Conservation (phyloP, 2,888 invertebrate species). For the Acheta domesticus region DNA sequence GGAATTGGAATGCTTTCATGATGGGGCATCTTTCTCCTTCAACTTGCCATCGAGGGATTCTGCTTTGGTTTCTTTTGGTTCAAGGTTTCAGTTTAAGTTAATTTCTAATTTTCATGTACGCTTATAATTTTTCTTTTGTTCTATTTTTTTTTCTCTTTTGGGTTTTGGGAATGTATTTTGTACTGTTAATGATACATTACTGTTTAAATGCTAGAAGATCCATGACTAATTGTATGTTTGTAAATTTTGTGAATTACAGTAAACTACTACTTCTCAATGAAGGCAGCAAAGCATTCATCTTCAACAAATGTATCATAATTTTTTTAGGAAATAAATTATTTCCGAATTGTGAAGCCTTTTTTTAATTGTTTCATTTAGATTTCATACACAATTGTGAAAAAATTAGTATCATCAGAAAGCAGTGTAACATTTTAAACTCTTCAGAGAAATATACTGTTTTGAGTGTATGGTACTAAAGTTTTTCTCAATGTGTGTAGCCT, state of each 20-base stretch:
- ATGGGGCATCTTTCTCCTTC: not conserved
- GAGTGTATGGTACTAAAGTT: too few species aligned
- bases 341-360: not conserved
- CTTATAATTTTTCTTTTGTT: not conserved
- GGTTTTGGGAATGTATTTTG: not conserved
- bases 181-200: not conserved
- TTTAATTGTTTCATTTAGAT: too few species aligned
- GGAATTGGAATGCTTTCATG: conserved; percentile 2
- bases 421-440: too few species aligned
- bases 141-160: not conserved
- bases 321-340: not conserved
- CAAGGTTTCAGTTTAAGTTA: not conserved
- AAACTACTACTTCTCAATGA: not conserved
- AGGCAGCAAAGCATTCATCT: not conserved
- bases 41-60: conserved; percentile 1
- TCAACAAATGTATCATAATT: not conserved
- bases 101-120: not conserved
- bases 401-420: too few species aligned
- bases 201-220: not conserved
- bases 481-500: too few species aligned
- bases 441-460: too few species aligned
- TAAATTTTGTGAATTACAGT: conserved; percentile 11
- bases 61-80: not conserved
- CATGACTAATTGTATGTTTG: not conserved
- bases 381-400: too few species aligned